phyloP scores from a whole-genome alignment of 1,140 invertebrate species.

The Radopholus similis region DNA sequence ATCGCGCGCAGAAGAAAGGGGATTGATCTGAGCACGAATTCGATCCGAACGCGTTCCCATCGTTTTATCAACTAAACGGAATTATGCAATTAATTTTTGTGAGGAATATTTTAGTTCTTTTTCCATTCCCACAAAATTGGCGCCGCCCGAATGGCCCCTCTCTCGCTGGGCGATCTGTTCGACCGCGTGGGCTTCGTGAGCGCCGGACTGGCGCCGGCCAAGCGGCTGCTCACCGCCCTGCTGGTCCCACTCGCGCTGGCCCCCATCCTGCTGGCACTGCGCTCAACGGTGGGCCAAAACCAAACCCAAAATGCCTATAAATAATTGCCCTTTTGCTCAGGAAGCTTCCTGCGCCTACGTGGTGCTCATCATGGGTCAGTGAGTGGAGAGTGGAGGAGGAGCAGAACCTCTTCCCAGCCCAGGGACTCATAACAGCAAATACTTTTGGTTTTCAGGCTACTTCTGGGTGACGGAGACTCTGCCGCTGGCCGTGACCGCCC shows the following conservation, averaged over 20 bases:
- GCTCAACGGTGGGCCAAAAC: background rate
- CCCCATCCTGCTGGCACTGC: background rate
- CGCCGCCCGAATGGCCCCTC: background rate
- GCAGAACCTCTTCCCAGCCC: background rate
- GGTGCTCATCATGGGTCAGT: slow-evolving; percentile 43
- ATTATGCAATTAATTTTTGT: background rate
- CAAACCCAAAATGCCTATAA: background rate
- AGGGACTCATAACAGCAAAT: background rate
- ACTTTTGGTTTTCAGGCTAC: slow-evolving; percentile 8
- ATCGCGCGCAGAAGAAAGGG: too few relatives aligned
- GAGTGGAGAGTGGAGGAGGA: background rate
- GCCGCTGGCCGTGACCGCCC: slow-evolving; percentile 61
- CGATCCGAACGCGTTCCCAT: too few relatives aligned
- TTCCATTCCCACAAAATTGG: background rate
- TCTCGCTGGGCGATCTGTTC: background rate
- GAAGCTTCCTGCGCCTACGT: slow-evolving; percentile 50
- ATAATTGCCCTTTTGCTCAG: slow-evolving; percentile 33
- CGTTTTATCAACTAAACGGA: too few relatives aligned
- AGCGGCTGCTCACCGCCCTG: background rate
- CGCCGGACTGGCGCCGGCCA: background rate
- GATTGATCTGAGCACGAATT: too few relatives aligned
- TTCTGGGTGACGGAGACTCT: slow-evolving; percentile 62
- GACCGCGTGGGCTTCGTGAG: background rate
- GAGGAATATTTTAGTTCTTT: slow-evolving; percentile 4
- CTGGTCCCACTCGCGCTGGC: background rate